Base-by-base conservation (phyloP, 2,113 vertebrate genomes). In the Myrmophylax atrothorax region DNA sequence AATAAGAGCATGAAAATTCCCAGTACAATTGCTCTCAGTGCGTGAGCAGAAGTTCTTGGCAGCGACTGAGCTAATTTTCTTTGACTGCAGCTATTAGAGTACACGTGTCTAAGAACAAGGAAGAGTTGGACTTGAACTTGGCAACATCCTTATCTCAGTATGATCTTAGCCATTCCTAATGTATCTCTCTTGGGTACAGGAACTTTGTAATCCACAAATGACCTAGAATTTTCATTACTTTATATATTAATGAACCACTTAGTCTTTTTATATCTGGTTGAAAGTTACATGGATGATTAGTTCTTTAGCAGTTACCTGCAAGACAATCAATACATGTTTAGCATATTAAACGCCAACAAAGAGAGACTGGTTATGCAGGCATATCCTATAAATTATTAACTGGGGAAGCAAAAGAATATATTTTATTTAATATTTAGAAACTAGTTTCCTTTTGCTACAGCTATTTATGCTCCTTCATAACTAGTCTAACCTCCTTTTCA, bases 261-360 rank as follows among this genome's bases (percentile, higher is more conserved):
- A 38, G 17, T 82, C 38, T 69, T 79, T 83, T 89, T 84, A 49
- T 58, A 89, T 64, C 31, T 80, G 55, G 19, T 68, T 85, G 50
- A 92, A 82, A 64, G 58, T 55, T 79, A 84, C 35, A 58, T 76
- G 49, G 64, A 77, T 74, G 63, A 90, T 83, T 59, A 74, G 67
- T 77, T 93, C 46, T 90, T 42, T n/a, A 87, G 46, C 72, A 70
- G n/a, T 90, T 84, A 90, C 49, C 80, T 87, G 78, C 92, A 94
- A 84, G 33, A 72, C 52, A 85, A 94, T 96, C 79, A 73, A 94
- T 94, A 81, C 25, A 40, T 13, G 18, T 66, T 95, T 87, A 89
- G n/a, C 42, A 92, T 93, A 94, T 69, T 85, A 90, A 89, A 35
- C 37, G 50, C 12, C 31, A 55, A 40, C 38, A 76, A 64, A 88